Evolutionary conservation across 2,113 vertebrate genomes (phyloP).

Genomic region (Ochotona curzoniae): DNA sequence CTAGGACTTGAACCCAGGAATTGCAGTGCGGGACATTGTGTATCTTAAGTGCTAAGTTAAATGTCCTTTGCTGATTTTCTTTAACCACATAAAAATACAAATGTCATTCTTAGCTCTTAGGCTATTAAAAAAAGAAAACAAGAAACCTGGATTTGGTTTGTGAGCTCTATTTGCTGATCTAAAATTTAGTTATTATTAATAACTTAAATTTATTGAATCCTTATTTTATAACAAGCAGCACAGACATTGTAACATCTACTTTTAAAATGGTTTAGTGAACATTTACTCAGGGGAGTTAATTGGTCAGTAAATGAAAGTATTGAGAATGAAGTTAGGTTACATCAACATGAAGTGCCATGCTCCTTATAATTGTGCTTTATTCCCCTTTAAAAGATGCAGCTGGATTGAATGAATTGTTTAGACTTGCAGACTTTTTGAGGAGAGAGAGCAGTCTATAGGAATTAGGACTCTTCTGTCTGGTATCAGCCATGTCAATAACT

Average conservation of each 20-base stretch:
- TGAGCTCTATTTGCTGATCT: background rate
- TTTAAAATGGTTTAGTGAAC: background rate
- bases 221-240: background rate
- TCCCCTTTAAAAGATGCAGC: background rate
- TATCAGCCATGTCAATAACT: background rate
- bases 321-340: background rate
- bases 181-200: background rate
- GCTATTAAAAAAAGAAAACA: background rate
- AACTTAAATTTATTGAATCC: background rate
- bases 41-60: too few relatives aligned
- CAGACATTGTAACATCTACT: background rate
- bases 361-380: background rate
- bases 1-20: too few relatives aligned
- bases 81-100: conserved; percentile 31
- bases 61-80: background rate
- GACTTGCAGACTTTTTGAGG: background rate
- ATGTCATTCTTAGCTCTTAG: background rate
- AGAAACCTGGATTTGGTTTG: background rate
- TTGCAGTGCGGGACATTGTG: too few relatives aligned
- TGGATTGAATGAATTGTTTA: background rate
- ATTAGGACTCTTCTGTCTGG: background rate
- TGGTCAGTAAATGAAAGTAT: background rate
- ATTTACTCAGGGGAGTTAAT: background rate
- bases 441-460: background rate
- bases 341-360: background rate